Evolutionary conservation across 2,113 vertebrate species (phyloP), one percentile per base, ranked within the genome.

Genomic region (Condylura cristata): DNA sequence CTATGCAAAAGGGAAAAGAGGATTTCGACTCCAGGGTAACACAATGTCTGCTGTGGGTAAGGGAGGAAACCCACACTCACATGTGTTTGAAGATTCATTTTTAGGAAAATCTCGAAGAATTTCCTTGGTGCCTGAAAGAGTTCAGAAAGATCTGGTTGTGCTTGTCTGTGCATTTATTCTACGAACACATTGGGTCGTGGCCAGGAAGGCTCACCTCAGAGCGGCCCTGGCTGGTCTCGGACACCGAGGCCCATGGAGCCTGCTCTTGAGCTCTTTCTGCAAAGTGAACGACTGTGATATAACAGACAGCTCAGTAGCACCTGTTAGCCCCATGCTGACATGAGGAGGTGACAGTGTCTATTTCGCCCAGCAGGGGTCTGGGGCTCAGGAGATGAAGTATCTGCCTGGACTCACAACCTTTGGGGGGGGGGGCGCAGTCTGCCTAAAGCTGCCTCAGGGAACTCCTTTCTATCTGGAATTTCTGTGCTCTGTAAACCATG

Each of bases 21-120:
- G 60, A 95, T 89, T 96, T 70, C 48, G 91, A 78, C 39, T 96
- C 34, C 12, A 78, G 82, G 74, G 78, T 51, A 48, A 72, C 78
- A n/a, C 6, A 13, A 37, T 44, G 74, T 86, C 89, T 80, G 80
- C 89, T 39, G 37, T 48, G 74, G 84, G 66, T 44, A 71, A 2
- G 9, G 71, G 24, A 32, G 80, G 58, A 79, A 68, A 75, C 22
- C 66, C 78, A 41, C 24, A 2, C 74, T 51, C 8, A 2, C 71
- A 26, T 63, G 68, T 58, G 26, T 85, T 79, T 86, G 74, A 82
- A 92, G 83, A 37, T 71, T 32, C 24, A 18, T 85, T 82, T 88
- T 79, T 58, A 84, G 94, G 76, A 79, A 68, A 78, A 74, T 12
- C 46, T 70, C 48, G 61, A 90, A 65, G 60, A 78, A 87, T 80